phyloP scores from a whole-genome alignment of 2,113 vertebrate genomes.

The Ophiodon elongatus region DNA sequence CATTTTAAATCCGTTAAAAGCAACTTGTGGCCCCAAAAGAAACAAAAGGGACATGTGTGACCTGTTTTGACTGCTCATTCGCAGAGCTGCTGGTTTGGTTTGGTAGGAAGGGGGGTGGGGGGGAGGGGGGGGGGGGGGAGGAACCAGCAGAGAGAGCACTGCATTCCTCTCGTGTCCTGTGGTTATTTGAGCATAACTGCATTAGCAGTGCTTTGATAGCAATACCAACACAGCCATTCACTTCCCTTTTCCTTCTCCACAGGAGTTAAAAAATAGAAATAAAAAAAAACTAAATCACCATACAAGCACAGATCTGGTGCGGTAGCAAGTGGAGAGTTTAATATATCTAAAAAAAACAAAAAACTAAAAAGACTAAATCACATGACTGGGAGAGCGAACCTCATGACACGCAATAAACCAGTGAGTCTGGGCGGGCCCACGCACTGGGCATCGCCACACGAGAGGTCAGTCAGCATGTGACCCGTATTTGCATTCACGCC shows the following conservation, averaged over 20 bases:
- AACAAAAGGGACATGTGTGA: constrained; percentile 62
- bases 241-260: constrained; percentile 10
- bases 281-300: no score
- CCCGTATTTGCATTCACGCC: constrained; percentile 41
- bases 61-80: constrained; percentile 69
- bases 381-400: background rate
- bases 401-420: constrained; percentile 3
- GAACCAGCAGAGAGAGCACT: constrained; percentile 25
- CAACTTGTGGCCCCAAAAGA: constrained; percentile 62
- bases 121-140: background rate
- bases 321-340: background rate
- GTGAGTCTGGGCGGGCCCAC: background rate
- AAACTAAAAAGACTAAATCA: background rate
- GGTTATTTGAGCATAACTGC: constrained; percentile 70
- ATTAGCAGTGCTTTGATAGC: constrained; percentile 60
- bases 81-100: constrained; percentile 55
- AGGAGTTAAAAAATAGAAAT: background rate
- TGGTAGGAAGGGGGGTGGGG: background rate
- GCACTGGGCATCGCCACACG: constrained; percentile 34
- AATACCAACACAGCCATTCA: constrained; percentile 33
- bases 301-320: background rate
- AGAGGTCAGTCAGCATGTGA: constrained; percentile 54
- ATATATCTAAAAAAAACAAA: background rate
- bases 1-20: constrained; percentile 73
- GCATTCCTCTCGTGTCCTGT: constrained; percentile 72